Evolutionary conservation across 2,888 invertebrate genomes (phyloP).

Genomic region (Meiosimyza platycephala): DNA sequence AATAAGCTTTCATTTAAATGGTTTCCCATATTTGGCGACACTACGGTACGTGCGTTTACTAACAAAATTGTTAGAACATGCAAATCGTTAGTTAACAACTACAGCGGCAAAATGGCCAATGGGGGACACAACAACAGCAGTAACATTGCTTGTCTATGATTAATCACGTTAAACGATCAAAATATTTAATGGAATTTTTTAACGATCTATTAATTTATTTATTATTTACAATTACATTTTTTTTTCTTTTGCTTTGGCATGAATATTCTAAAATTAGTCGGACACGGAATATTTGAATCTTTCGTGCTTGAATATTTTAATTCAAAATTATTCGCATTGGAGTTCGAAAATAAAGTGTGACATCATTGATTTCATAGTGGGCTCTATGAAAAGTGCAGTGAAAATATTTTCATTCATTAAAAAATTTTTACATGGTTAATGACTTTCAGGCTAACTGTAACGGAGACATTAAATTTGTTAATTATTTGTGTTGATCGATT

Average conservation of each 20-base stretch:
- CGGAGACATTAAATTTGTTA: no score
- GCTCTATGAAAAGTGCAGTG: no score
- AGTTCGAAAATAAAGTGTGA: no score
- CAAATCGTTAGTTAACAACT: slow-evolving; percentile 11
- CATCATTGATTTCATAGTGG: no score
- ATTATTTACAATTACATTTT: neutral
- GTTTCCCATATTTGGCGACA: slow-evolving; percentile 13
- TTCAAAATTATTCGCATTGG: no score
- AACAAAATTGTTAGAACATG: neutral
- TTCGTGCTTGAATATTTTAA: neutral
- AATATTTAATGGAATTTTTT: slow-evolving; percentile 31
- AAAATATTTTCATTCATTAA: no score
- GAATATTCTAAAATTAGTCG: neutral
- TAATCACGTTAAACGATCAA: slow-evolving; percentile 51
- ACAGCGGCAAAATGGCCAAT: neutral
- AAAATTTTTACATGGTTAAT: no score
- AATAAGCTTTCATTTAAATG: neutral
- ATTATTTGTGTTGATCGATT: no score
- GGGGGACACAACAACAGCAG: neutral
- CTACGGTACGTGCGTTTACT: slow-evolving; percentile 4
- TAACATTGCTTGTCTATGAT: slow-evolving; percentile 41
- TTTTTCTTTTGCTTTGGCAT: neutral
- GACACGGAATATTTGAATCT: neutral
- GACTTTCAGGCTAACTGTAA: no score
- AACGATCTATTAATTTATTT: slow-evolving; percentile 13